Base-by-base conservation (phyloP, 30 jellyfish, hydroid and myxozoan genomes). In the Aurelia aurita region DNA sequence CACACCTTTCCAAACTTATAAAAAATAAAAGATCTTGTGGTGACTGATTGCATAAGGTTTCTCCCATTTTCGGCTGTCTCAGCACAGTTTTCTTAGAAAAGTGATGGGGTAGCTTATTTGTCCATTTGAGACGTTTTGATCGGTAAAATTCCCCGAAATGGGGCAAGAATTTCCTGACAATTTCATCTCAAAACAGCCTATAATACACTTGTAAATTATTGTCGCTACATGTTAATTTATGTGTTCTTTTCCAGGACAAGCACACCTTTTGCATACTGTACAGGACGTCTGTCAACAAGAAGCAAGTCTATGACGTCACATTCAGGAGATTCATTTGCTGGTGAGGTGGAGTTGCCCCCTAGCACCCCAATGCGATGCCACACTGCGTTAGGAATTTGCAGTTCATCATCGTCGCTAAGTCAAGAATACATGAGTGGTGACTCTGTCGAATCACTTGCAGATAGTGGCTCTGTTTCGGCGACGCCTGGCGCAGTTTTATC, bases 251-350 rank as follows among this genome's bases (percentile, higher is more conserved):
- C 25, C 34, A 76, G 93, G 77, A 80, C 87, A 6, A 74, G 86
- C 82, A 66, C 86, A 19, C 93, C 91, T 0, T 79, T 79, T 59
- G 44, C 74, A 76, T 89, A 69, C 53, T 71, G 92, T 57, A 84
- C 97, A 25, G 97, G 97, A n/a, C 87, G 74, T 71, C 77, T 90
- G 34, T 90, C 97, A 32, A 69, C 80, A 43, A 80, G 97, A 47
- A 90, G 97, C 76, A 90, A 90, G 61, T 90, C 97, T 1, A 90
- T 90, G 97, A 90, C 97, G 69, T 83, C 96, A 43, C 91, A 77
- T 26, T 90, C 96, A 49, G 97, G 97, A n/a, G 97, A 90, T 4
- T 90, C 97, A 0, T 84, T 82, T 54, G 87, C 60, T 4, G 96
- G 92, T 57, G 97, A 75, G 1, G 65, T 59, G 35, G 85, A 65